Conservation (phyloP, 2,113 vertebrate genomes). For the Dendropsophus ebraccatus region DNA sequence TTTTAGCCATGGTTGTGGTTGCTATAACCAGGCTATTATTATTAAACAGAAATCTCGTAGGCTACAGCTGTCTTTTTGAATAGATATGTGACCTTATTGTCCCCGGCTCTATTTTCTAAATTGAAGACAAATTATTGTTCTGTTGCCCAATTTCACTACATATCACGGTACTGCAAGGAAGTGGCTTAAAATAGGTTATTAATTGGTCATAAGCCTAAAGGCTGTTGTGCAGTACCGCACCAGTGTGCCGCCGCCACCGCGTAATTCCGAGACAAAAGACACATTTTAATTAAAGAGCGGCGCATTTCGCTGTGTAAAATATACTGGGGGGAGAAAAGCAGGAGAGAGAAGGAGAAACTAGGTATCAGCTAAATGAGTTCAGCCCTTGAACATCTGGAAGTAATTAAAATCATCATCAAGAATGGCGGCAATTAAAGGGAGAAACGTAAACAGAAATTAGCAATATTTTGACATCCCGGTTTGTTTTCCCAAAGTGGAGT, state of each 20-base stretch:
- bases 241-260: not conserved
- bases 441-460: slow-evolving; percentile 55
- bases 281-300: slow-evolving; percentile 50
- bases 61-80: slow-evolving; percentile 73
- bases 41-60: slow-evolving; percentile 76
- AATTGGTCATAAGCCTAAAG: slow-evolving; percentile 60
- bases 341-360: slow-evolving; percentile 1
- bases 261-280: slow-evolving; percentile 42
- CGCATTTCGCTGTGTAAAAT: slow-evolving; percentile 23
- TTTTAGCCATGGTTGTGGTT: slow-evolving; percentile 73
- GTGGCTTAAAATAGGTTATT: slow-evolving; percentile 62
- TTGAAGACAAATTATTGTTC: slow-evolving; percentile 67
- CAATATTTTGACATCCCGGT: slow-evolving; percentile 37
- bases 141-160: slow-evolving; percentile 67
- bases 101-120: slow-evolving; percentile 62
- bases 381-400: slow-evolving; percentile 49
- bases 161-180: slow-evolving; percentile 65
- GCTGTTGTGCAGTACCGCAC: not conserved
- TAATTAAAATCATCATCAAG: slow-evolving; percentile 54
- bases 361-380: slow-evolving; percentile 47
- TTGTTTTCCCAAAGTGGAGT: slow-evolving; percentile 26
- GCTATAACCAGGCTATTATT: slow-evolving; percentile 77
- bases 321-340: not conserved
- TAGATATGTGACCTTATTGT: slow-evolving; percentile 65
- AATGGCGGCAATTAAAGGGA: slow-evolving; percentile 33